Evolutionary conservation across 2,888 invertebrate genomes (phyloP).

Genomic region (Andrena chrysosceles): DNA sequence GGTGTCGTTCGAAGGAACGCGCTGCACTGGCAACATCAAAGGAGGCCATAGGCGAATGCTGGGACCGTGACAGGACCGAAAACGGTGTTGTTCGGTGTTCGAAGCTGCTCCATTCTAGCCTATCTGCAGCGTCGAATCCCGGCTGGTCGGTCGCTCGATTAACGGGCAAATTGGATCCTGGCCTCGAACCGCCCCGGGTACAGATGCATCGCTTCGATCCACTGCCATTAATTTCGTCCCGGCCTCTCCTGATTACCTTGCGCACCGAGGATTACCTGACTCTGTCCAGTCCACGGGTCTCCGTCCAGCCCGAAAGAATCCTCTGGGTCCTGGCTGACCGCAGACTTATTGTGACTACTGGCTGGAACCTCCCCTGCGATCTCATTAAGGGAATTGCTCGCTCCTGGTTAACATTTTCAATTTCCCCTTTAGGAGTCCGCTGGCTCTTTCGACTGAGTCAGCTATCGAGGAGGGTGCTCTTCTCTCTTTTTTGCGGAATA

Average conservation of each 20-base stretch:
- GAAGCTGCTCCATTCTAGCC: conserved; percentile 40
- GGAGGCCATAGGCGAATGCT: conserved; percentile 8
- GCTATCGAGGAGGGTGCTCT: not conserved
- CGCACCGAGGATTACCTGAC: conserved; percentile 73
- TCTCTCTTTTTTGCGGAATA: not conserved
- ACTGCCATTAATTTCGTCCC: conserved; percentile 76
- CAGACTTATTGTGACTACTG: conserved; percentile 68
- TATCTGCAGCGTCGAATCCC: conserved; percentile 63
- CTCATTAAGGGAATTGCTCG: conserved; percentile 56
- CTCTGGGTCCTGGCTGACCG: conserved; percentile 54
- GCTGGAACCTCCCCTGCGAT: conserved; percentile 34
- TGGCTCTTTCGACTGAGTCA: conserved; percentile 29
- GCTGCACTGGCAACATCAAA: conserved; percentile 24
- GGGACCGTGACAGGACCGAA: conserved; percentile 22
- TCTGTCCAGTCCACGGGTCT: conserved; percentile 36
- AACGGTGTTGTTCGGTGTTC: conserved; percentile 34
- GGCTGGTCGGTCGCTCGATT: conserved; percentile 75
- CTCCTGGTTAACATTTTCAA: conserved; percentile 40
- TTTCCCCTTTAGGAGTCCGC: conserved; percentile 2
- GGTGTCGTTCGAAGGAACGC: conserved; percentile 13
- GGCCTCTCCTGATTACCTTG: conserved; percentile 75
- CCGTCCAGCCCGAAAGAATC: conserved; percentile 63
- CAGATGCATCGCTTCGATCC: conserved; percentile 78
- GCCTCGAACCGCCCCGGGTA: conserved; percentile 71
- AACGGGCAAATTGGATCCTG: conserved; percentile 78